These are phyloP conservation scores for Alouatta palliata DNA, from an alignment of 2,113 vertebrate genomes.

Conservation along the genomic window DNA sequence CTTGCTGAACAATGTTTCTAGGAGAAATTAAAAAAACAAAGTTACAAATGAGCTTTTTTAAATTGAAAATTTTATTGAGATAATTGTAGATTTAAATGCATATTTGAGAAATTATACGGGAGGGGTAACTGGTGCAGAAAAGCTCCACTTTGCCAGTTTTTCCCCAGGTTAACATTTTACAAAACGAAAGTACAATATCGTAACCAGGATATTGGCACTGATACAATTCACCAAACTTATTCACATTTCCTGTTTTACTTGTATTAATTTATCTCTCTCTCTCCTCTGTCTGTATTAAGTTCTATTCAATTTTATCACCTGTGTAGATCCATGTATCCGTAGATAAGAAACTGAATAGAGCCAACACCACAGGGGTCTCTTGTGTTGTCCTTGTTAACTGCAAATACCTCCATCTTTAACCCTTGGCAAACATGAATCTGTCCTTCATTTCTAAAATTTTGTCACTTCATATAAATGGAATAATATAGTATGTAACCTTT, in stretches of 20 bases:
- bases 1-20: background rate
- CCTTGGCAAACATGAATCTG: background rate
- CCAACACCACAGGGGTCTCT: background rate
- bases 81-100: background rate
- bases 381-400: background rate
- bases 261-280: background rate
- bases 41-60: background rate
- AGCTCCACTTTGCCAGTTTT: background rate
- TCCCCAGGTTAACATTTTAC: background rate
- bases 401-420: background rate
- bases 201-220: background rate
- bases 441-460: background rate
- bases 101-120: background rate
- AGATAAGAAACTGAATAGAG: background rate
- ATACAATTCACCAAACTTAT: background rate
- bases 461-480: background rate
- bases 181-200: background rate
- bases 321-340: background rate
- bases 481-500: background rate
- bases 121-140: background rate
- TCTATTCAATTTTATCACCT: background rate
- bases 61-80: background rate
- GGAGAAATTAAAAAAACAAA: background rate
- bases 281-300: background rate
- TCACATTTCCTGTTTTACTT: background rate